Percentiles rank a stretch among this genome's conserved stretches.
These are phyloP conservation scores for Tenrec ecaudatus DNA, from an alignment of 2,113 vertebrate species.

Conservation along the genomic window DNA sequence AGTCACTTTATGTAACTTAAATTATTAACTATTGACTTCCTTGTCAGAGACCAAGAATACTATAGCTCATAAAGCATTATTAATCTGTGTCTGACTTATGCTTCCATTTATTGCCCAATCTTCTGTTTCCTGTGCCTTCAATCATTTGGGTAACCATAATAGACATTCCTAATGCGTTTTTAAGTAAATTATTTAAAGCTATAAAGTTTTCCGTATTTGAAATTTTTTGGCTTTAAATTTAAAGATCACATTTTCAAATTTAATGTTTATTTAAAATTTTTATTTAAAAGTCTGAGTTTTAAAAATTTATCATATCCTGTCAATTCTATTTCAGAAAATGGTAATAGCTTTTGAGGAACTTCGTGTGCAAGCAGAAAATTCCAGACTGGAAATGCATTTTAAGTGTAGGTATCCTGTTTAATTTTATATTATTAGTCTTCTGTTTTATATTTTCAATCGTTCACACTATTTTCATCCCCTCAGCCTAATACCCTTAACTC, in stretches of 20 bases:
- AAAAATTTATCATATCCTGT: conserved; percentile 67
- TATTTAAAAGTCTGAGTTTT: conserved; percentile 52
- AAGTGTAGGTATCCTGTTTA: conserved; percentile 84
- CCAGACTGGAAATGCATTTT: conserved; percentile 90
- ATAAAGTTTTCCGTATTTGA: conserved; percentile 19
- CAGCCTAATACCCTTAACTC: conserved; percentile 29
- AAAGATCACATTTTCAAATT: conserved; percentile 27
- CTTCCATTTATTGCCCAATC: conserved; percentile 4
- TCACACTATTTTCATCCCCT: conserved; percentile 35
- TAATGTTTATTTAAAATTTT: conserved; percentile 55
- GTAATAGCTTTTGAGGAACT: conserved; percentile 92
- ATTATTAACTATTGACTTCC: conserved; percentile 38
- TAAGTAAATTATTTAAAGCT: conserved; percentile 45
- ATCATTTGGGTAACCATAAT: not conserved
- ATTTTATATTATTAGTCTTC: conserved; percentile 52
- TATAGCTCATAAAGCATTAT: conserved; percentile 10
- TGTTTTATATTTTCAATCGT: conserved; percentile 51
- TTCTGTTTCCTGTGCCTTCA: not conserved
- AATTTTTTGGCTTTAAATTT: conserved; percentile 11
- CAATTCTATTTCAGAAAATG: conserved; percentile 88
- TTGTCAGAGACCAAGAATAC: not conserved
- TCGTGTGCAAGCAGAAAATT: conserved; percentile 89
- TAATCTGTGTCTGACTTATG: conserved; percentile 19
- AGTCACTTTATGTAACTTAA: conserved; percentile 37
- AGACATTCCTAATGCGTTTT: not conserved